Evolutionary conservation across 2,113 vertebrate genomes (phyloP).

Genomic region (Gymnogyps californianus): DNA sequence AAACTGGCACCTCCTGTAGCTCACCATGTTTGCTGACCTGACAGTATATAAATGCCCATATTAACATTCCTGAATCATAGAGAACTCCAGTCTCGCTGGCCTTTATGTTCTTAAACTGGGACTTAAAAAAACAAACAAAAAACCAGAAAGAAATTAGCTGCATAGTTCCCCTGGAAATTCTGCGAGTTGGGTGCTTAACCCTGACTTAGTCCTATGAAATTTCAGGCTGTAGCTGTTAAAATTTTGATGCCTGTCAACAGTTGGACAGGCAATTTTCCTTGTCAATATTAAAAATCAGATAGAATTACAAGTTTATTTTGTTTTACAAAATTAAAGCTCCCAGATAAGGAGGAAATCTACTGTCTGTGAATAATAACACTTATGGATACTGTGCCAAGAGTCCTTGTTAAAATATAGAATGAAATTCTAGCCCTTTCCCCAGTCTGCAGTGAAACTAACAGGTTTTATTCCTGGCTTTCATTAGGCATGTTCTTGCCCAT

Average conservation of each 20-base stretch:
- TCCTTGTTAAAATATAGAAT: background rate
- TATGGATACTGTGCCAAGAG: background rate
- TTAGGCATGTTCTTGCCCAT: fast-evolving
- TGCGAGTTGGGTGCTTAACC: background rate
- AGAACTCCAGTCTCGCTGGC: background rate
- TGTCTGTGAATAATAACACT: background rate
- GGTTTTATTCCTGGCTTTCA: background rate
- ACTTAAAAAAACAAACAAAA: background rate
- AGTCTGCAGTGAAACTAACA: background rate
- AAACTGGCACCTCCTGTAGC: background rate
- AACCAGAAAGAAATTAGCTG: background rate
- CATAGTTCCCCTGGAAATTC: background rate
- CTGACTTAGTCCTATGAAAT: background rate
- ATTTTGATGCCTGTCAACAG: background rate
- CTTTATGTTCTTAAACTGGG: background rate
- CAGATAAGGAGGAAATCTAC: background rate
- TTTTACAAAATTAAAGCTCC: background rate
- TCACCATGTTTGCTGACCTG: background rate
- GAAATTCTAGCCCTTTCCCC: background rate
- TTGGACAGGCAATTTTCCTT: background rate
- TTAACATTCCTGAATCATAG: background rate
- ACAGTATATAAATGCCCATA: background rate
- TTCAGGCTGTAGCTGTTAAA: background rate
- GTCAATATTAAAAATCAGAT: background rate
- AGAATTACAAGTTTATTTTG: background rate